Conservation (phyloP, 1,140 invertebrate genomes). For the Oppia nitens region DNA sequence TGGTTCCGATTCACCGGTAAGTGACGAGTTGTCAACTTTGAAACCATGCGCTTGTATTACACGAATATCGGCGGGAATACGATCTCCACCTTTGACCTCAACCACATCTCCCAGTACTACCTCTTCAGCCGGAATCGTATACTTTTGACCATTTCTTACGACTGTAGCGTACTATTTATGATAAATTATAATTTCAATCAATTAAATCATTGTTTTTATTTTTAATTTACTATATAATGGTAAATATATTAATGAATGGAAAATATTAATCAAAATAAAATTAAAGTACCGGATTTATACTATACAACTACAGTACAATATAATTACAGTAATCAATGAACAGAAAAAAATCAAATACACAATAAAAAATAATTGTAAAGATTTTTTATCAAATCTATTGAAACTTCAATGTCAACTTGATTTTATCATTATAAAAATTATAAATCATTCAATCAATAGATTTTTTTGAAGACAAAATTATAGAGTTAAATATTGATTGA, state of each 20-base stretch:
- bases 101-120: slow-evolving; percentile 55
- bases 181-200: slow-evolving; percentile 58
- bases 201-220: too few relatives aligned
- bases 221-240: background rate
- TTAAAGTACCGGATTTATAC: background rate
- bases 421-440: too few relatives aligned
- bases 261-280: background rate
- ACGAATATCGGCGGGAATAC: slow-evolving; percentile 65
- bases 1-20: slow-evolving; percentile 55
- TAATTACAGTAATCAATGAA: too few relatives aligned
- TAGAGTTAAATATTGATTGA: too few relatives aligned
- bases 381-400: too few relatives aligned
- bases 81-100: slow-evolving; percentile 59
- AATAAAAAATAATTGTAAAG: too few relatives aligned
- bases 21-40: slow-evolving; percentile 57
- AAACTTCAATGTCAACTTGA: too few relatives aligned
- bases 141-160: slow-evolving; percentile 78
- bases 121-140: slow-evolving; percentile 63
- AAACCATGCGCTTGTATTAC: slow-evolving; percentile 53
- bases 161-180: slow-evolving; percentile 57
- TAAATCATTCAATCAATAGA: too few relatives aligned
- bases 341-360: too few relatives aligned
- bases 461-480: too few relatives aligned
- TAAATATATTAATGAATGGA: background rate
- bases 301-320: too few relatives aligned